Evolutionary conservation across 1,140 invertebrate species (phyloP).

Genomic region (Cylas formicarius): DNA sequence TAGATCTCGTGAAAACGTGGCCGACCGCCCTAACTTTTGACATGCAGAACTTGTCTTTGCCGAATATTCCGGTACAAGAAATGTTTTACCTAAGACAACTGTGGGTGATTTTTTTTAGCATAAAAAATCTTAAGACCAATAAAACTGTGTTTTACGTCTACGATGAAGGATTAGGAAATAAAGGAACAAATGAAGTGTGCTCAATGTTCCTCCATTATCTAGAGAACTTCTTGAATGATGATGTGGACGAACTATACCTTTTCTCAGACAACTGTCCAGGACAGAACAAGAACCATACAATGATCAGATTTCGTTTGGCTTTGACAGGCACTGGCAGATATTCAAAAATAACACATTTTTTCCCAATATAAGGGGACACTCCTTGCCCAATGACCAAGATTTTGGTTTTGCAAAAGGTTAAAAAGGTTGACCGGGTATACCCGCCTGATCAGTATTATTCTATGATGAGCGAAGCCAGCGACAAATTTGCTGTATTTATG

Average conservation of each 20-base stretch:
- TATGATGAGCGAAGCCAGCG: no score
- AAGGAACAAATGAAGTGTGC: constrained; percentile 28
- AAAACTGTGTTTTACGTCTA: constrained; percentile 26
- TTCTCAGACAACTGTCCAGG: constrained; percentile 28
- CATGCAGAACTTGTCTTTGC: constrained; percentile 35
- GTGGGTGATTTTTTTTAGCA: constrained; percentile 27
- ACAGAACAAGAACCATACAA: constrained; percentile 24
- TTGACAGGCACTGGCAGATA: no score
- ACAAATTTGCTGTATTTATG: no score
- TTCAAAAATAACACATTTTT: no score
- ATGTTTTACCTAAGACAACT: constrained; percentile 29
- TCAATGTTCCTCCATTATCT: constrained; percentile 16
- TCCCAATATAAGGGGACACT: no score
- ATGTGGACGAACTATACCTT: constrained; percentile 29
- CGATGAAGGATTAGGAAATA: constrained; percentile 27
- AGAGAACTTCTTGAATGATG: constrained; percentile 10
- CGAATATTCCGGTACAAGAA: constrained; percentile 18
- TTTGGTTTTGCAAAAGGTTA: no score
- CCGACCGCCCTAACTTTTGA: constrained; percentile 37
- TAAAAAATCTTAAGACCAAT: constrained; percentile 22
- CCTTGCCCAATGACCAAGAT: no score
- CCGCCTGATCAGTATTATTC: no score
- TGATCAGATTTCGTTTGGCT: constrained; percentile 11
- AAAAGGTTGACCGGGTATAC: no score
- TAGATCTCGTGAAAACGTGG: no score